These are phyloP conservation scores for Oscheius onirici DNA, from an alignment of 2,888 invertebrate genomes.

Conservation along the genomic window DNA sequence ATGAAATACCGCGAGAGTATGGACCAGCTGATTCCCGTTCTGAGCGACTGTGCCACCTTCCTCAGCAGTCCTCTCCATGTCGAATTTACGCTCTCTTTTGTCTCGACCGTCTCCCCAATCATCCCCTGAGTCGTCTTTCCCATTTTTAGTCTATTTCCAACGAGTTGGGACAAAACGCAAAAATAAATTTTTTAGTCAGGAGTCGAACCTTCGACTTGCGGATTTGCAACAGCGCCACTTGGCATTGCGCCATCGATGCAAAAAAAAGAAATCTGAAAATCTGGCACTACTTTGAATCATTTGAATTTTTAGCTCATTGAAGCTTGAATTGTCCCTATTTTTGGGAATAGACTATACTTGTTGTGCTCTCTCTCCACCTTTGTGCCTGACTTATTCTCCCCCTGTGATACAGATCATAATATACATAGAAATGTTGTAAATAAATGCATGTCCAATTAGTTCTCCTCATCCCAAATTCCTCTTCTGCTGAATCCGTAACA, in stretches of 20 bases:
- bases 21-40: constrained; percentile 64
- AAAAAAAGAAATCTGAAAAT: too few species aligned
- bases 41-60: constrained; percentile 56
- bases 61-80: constrained; percentile 61
- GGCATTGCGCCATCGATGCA: too few species aligned
- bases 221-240: too few species aligned
- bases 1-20: constrained; percentile 55
- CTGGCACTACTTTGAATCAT: too few species aligned
- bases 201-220: too few species aligned
- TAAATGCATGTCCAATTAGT: constrained; percentile 5
- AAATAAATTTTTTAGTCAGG: too few species aligned
- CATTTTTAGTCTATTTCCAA: too few species aligned
- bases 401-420: constrained; percentile 25
- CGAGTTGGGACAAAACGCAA: too few species aligned
- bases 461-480: not conserved
- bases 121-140: not conserved
- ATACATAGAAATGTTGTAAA: constrained; percentile 6
- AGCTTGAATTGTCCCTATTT: too few species aligned
- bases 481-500: constrained; percentile 2
- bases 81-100: constrained; percentile 62
- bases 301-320: too few species aligned
- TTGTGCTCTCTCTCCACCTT: not conserved
- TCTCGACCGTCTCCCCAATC: constrained; percentile 45
- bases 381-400: not conserved
- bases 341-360: too few species aligned